Evolutionary conservation across 2,113 vertebrate species (phyloP).

Genomic region (Rhinolophus sinicus): DNA sequence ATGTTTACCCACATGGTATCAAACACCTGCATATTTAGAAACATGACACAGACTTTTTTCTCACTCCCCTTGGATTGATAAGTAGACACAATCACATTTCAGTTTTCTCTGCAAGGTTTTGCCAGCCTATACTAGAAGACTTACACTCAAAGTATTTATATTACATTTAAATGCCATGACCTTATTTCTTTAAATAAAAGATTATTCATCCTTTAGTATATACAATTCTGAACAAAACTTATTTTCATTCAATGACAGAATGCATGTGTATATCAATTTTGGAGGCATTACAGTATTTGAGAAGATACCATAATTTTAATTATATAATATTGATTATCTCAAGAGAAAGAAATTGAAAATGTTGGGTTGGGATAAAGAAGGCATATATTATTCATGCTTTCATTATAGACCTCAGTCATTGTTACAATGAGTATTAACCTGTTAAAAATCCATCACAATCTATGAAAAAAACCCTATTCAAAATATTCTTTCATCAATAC

Average conservation of each 20-base stretch:
- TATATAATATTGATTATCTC: background rate
- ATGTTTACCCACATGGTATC: background rate
- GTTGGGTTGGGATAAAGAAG: background rate
- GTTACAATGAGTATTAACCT: background rate
- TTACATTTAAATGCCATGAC: background rate
- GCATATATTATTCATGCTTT: background rate
- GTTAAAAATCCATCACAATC: background rate
- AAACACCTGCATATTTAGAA: background rate
- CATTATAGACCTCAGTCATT: background rate
- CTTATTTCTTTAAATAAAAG: background rate
- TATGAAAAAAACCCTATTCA: background rate
- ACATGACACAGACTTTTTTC: background rate
- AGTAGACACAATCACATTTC: background rate
- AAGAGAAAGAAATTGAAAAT: slow-evolving; percentile 10
- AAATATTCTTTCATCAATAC: background rate
- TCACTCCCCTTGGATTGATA: background rate
- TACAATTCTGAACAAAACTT: background rate
- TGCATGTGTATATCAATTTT: background rate
- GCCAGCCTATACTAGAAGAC: background rate
- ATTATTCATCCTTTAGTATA: background rate
- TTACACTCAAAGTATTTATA: background rate
- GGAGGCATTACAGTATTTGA: background rate
- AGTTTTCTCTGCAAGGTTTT: background rate
- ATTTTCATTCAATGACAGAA: background rate
- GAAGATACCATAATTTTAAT: background rate